Conservation (phyloP, 1,140 invertebrate species). For the Euglossa dilemma region DNA sequence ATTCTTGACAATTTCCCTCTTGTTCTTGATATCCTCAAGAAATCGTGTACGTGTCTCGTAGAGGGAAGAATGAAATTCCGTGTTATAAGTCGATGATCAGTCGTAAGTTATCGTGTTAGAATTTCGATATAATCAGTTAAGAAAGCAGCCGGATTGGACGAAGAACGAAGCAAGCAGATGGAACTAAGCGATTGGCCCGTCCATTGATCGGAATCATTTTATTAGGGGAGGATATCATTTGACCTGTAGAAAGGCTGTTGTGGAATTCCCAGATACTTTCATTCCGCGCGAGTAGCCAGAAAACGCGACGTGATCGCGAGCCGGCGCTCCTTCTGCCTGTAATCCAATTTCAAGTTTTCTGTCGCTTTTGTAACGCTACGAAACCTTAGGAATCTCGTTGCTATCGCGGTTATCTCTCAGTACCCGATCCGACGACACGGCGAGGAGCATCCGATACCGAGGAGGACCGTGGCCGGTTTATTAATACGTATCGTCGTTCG, state of each 20-base stretch:
- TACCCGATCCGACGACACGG: not conserved
- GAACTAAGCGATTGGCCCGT: not conserved
- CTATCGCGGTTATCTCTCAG: not conserved
- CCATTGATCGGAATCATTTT: not conserved
- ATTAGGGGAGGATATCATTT: not conserved
- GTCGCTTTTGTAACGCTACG: not conserved
- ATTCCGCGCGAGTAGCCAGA: not conserved
- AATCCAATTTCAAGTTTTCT: constrained; percentile 35
- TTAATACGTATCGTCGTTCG: not conserved
- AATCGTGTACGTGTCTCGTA: not conserved
- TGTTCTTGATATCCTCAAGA: not conserved
- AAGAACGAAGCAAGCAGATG: not conserved
- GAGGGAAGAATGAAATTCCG: no score
- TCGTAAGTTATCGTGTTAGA: not conserved
- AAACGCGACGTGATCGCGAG: not conserved
- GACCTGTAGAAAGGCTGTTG: not conserved
- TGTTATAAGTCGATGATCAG: not conserved
- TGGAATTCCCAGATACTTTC: constrained; percentile 19
- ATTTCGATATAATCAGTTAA: not conserved
- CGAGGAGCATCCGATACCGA: not conserved
- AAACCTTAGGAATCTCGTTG: constrained; percentile 18
- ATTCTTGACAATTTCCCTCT: not conserved
- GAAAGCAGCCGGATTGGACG: not conserved
- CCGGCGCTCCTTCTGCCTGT: not conserved
- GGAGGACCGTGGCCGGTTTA: not conserved